A percentile compares a stretch with the other conserved stretches of the same genome.
Conservation (phyloP, 2,797 vertebrate genomes). For the Lagorchestes hirsutus region DNA sequence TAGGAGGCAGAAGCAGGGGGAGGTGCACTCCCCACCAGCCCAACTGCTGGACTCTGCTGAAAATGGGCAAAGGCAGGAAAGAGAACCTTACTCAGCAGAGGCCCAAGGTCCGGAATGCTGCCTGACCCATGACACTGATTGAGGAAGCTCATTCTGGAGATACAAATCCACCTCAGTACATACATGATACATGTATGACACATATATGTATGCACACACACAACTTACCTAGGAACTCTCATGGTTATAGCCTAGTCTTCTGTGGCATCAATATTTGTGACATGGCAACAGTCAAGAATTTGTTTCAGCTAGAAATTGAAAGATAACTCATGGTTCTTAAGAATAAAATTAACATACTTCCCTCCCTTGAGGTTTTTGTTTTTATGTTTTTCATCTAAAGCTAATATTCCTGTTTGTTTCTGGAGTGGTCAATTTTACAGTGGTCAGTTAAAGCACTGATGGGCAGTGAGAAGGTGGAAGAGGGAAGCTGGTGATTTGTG, state of each 20-base stretch:
- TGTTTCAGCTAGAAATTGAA: conserved; percentile 35
- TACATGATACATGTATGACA: background rate
- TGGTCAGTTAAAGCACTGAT: background rate
- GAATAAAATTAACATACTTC: background rate
- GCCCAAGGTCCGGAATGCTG: conserved; percentile 38
- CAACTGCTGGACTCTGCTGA: conserved; percentile 80
- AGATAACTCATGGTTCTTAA: background rate
- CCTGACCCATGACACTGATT: conserved; percentile 35
- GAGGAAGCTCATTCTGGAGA: conserved; percentile 23
- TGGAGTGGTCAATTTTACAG: background rate
- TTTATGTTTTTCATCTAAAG: conserved; percentile 3
- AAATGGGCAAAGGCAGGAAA: conserved; percentile 82
- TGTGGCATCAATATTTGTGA: background rate
- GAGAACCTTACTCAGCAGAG: conserved; percentile 77
- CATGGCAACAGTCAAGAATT: background rate
- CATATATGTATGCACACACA: background rate
- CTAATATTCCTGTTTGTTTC: background rate
- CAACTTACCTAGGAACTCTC: background rate
- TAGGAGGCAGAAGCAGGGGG: conserved; percentile 89
- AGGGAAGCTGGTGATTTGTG: background rate
- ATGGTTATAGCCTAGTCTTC: background rate
- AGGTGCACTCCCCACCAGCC: conserved; percentile 78
- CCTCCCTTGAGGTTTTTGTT: conserved; percentile 11
- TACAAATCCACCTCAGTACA: background rate
- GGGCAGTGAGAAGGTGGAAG: background rate